Percentiles rank a stretch among this genome's conserved stretches.
Evolutionary conservation across 2,113 vertebrate species (phyloP).

Genomic region (Sinosuthora webbiana): DNA sequence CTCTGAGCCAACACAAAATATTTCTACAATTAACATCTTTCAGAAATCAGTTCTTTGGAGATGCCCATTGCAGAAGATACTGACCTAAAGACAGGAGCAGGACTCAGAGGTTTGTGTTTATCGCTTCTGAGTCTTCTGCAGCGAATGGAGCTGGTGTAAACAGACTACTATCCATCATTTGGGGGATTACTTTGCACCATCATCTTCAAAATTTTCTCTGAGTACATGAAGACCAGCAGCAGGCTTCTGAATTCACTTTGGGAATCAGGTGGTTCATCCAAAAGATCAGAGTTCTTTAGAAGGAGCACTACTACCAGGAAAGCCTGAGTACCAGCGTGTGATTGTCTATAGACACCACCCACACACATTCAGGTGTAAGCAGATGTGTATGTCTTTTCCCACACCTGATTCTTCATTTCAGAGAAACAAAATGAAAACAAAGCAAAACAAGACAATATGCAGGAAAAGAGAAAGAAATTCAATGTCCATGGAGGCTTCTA

Average conservation of each 20-base stretch:
- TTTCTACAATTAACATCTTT: background rate
- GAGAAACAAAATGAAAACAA: background rate
- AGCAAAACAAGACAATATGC: background rate
- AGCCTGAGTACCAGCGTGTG: accelerated
- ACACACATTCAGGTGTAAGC: accelerated
- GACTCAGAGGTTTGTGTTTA: background rate
- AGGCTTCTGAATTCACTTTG: background rate
- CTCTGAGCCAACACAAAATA: background rate
- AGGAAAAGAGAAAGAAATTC: background rate
- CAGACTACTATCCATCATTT: background rate
- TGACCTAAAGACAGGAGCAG: background rate
- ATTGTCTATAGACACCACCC: background rate
- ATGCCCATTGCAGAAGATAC: background rate
- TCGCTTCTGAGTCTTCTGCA: background rate
- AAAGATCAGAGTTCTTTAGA: background rate
- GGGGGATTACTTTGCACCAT: background rate
- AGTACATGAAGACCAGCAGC: accelerated
- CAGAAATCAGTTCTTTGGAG: background rate
- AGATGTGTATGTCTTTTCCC: background rate
- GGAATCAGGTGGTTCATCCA: background rate
- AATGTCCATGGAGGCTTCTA: background rate
- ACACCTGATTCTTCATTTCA: background rate
- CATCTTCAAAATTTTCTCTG: background rate
- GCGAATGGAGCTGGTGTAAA: accelerated
- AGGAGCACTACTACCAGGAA: background rate